A percentile compares a stretch with the other conserved stretches of the same genome.
phyloP scores from a whole-genome alignment of 2,888 invertebrate genomes.

The Cenopis cana region DNA sequence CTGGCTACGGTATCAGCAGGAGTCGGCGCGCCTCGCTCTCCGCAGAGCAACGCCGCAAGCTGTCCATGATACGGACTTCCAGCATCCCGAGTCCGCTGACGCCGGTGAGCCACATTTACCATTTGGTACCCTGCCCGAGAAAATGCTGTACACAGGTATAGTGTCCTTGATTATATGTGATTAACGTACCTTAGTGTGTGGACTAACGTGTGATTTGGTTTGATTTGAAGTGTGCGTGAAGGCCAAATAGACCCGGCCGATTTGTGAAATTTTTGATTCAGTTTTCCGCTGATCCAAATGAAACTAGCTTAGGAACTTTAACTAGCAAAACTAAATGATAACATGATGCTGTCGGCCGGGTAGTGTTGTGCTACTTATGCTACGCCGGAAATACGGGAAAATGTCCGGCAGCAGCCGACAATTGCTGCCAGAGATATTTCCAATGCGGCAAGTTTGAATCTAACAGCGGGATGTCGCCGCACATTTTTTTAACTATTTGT shows the following conservation, averaged over 20 bases:
- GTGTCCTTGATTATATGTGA: slow-evolving; percentile 44
- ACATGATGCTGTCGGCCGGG: background rate
- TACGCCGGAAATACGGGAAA: no score
- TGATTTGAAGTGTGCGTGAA: background rate
- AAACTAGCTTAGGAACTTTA: background rate
- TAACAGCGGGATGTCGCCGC: no score
- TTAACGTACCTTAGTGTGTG: slow-evolving; percentile 41
- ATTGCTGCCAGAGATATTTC: no score
- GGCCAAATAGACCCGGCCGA: no score
- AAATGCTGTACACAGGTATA: slow-evolving; percentile 82
- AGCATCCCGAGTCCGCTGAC: slow-evolving; percentile 75
- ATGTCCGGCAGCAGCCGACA: no score
- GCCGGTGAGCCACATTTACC: slow-evolving; percentile 85
- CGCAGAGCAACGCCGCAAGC: slow-evolving; percentile 75
- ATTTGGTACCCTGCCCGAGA: slow-evolving; percentile 83
- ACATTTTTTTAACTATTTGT: no score
- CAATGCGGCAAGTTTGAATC: no score
- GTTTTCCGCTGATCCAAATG: background rate
- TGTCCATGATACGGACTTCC: slow-evolving; percentile 72
- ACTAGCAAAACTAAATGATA: background rate
- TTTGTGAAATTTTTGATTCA: background rate
- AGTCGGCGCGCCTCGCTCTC: slow-evolving; percentile 79
- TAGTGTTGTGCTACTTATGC: background rate
- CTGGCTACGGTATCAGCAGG: slow-evolving; percentile 74
- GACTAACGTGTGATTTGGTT: slow-evolving; percentile 22